Evolutionary conservation across 1,140 invertebrate genomes (phyloP), one percentile per base, ranked within the genome.

Genomic region (Cherax quadricarinatus): DNA sequence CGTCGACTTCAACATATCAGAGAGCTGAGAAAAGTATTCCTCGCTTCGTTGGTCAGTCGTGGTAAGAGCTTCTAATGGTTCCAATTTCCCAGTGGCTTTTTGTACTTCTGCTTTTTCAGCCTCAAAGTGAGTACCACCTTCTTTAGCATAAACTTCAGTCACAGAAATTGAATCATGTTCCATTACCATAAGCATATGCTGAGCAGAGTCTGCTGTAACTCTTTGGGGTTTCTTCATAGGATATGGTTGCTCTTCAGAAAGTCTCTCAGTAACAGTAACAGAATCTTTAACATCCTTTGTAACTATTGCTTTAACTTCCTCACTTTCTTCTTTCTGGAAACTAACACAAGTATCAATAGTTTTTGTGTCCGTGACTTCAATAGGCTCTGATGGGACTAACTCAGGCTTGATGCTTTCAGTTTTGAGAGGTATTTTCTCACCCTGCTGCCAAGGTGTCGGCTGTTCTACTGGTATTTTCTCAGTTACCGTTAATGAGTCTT

Each of bases 331-430:
- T 30, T 57, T 51, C 24, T 66, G 53, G 66, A 93, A 93, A 70
- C 24, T 78, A 83, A 49, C 86, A 48, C 49, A 80, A 57, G 86
- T 84, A 57, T 93, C 93, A 57, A 88, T 86, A 51, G 81, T 88
- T 14, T 91, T 87, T 83, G 89, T 89, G 57, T 93, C 92, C 24
- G 89, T 93, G 41, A 93, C 81, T 48, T 91, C 57, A 21, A 93
- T 14, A 21, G 92, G 81, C 57, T 91, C 73, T 60, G 80, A 91
- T 18, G 86, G 82, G 48, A 91, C 49, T 48, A 93, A 60, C 30
- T 91, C 78, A 16, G 93, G 93, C 30, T 88, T 70, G 16, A 88
- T 70, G 16, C 85, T 84, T n/a, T 93, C n/a, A 9, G 88, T 89
- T 83, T 53, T 89, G 49, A 89, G 84, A 30, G 88, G 88, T 48